Base-by-base conservation (phyloP, 2,888 invertebrate species). In the Stenodera caucasica region DNA sequence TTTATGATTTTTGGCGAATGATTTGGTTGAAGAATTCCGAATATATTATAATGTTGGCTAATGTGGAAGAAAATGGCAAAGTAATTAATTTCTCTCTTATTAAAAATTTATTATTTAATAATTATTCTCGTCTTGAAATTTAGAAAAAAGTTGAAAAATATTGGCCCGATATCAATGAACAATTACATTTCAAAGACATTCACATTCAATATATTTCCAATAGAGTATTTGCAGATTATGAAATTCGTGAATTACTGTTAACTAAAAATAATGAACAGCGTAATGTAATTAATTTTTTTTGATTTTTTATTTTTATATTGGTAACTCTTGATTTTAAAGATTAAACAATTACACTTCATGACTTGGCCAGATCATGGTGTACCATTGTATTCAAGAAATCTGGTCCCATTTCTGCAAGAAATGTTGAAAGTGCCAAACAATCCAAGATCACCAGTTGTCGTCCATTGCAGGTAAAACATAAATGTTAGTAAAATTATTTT, bases 301-400 rank as follows among this genome's bases (percentile, higher is more conserved):
- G 3, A 21, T 18, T 29, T 37, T 7, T 49, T 53, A 7, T 58
- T 57, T 11, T 26, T 23, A n/a, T n/a, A n/a, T n/a, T n/a, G n/a
- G 29, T 49, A 54, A 30, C 4, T 33, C 52, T 40, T 32, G 51
- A 15, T 66, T 62, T 68, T 63, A 30, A 52, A 83, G 82, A 67
- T 84, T 1, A 71, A 77, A 49, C 84, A 84, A 57, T 69, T 83
- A 14, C 84, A 84, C 63, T 84, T 81, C 64, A 81, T 80, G 1
- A 78, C 81, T 2, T 84, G 84, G 84, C 84, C 84, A 0, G 84
- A 84, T 66, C 82, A 83, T 60, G 82, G 81, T 1, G 80, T 84
- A 3, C 84, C 84, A 12, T 49, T 74, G 4, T 74, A 75, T 64
- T 64, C 73, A 1, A 72, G 73, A 9, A 70, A 80, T 2, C 73